Evolutionary conservation across 2,113 vertebrate species (phyloP).

Genomic region (Electrona antarctica): DNA sequence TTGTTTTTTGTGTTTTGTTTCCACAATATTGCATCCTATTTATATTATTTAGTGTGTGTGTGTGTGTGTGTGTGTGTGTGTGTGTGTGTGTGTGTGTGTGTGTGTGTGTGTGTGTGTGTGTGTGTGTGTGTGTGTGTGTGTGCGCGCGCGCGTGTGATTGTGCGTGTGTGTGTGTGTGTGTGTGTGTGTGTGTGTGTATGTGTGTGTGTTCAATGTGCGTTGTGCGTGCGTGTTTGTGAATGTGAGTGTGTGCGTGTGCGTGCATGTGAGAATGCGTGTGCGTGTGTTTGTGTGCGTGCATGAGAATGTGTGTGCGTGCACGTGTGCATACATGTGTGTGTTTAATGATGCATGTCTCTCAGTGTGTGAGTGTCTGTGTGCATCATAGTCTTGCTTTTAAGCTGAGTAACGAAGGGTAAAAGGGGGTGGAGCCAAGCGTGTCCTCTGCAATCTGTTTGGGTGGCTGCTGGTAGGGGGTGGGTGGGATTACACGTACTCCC

Average conservation of each 20-base stretch:
- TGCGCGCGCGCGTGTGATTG: neutral
- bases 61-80: neutral
- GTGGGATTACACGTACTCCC: conserved; percentile 91
- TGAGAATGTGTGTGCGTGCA: neutral
- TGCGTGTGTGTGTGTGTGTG: neutral
- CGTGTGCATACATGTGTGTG: neutral
- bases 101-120: conserved; percentile 3
- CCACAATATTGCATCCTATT: conserved; percentile 5
- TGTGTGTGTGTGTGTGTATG: neutral
- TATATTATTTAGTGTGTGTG: neutral
- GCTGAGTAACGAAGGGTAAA: conserved; percentile 23
- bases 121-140: conserved; percentile 7
- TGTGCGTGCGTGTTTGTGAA: neutral
- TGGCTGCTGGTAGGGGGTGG: conserved; percentile 52
- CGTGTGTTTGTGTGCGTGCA: neutral
- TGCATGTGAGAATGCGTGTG: neutral
- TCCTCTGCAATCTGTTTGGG: conserved; percentile 71
- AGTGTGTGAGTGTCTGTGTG: neutral
- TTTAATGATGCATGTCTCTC: too few species aligned
- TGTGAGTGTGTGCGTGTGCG: neutral
- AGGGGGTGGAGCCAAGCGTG: conserved; percentile 58
- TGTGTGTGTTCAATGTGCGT: neutral
- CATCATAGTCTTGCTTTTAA: conserved; percentile 38
- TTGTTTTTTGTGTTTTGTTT: neutral
- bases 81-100: neutral